Evolutionary conservation across 2,113 vertebrate genomes (phyloP), one percentile per base, ranked within the genome.

Genomic region (Cebus imitator): DNA sequence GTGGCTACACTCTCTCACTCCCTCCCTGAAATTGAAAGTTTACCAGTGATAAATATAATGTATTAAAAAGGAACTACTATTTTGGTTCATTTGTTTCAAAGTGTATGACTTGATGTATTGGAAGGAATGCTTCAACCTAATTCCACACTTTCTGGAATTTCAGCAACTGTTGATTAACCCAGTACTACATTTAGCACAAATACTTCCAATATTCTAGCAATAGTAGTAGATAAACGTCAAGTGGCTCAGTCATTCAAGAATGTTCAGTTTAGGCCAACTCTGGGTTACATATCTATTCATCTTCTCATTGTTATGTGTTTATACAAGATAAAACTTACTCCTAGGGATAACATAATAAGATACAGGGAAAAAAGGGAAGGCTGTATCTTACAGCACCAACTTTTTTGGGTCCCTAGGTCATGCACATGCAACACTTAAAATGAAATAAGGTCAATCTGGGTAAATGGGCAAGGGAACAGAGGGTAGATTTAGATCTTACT

Each of bases 361-460:
- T 5, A 95, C 0, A 79, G 75, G 96, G 84, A 93, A 37, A 95
- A 98, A 96, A 43, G 48, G 10, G 61, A 88, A 23, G 78, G 89
- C 82, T 95, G 94, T 66, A 88, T 80, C 50, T 91, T 97, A 81
- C 45, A 97, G 93, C 91, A 87, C n/a, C 78, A 92, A 95, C 88
- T 98, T 98, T 97, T 98, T 93, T 95, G 93, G 96, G 96, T 97
- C 79, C 95, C 98, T 98, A 97, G 79, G 55, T 96, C 98, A 99
- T 99, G 98, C 98, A 98, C 99, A 99, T 99, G 99, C 99, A 99
- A 98, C 70, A 82, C 89, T 97, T 97, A 96, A 43, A 97, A 97
- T 20, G 0, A 94, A 98, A n/a, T 93, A 87, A 97, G 92, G 97
- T 45, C 86, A 97, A 95, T 93, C 55, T 92, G 83, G 96, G 95